Base-by-base conservation (phyloP, 2,888 invertebrate genomes). In the Schizotus pectinicornis region DNA sequence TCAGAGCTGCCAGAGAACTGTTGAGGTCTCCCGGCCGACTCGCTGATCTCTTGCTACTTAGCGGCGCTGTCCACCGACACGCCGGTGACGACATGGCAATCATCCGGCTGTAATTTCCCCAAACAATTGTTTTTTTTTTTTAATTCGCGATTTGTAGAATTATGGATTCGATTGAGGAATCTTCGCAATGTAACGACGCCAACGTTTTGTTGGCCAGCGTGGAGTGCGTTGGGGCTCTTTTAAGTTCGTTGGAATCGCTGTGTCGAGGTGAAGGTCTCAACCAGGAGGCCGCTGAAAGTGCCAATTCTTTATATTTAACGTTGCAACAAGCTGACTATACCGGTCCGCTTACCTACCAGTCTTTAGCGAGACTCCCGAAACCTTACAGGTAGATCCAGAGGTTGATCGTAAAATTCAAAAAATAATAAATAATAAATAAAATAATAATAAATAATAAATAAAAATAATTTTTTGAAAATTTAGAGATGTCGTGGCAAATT, bases 151-250 rank as follows among this genome's bases (percentile, higher is more conserved):
- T 42, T 77, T 77, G 11, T 70, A 92, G 95, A 70, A 89, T 94
- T 68, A 92, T 95, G 86, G 95, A 96, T 74, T 93, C 94, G 0
- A 90, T 95, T 76, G 94, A 95, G 79, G 95, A 96, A 80, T 93
- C 94, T 58, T 91, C 94, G n/a, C 87, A 89, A 65, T 90, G 90
- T 62, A 89, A 86, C 46, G 90, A 91, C 63, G 87, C 91, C 9
- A 85, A 87, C 59, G 87, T 91, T 3, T 81, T 93, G n/a, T 84
- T 89, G 45, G 89, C 91, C 0, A 91, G 92, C 63, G 90, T 92
- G 0, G 91, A 92, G 68, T 92, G 93, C 69, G 89, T 93, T 48
- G 91, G 92, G 3, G 89, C 92, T 0, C 83, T 96, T 62, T 80
- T 96, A 30, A 89, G 90, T 33, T 91, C 94, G 1, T 79, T 96